Base-by-base conservation (phyloP, 2,888 invertebrate genomes). In the Erebia epiphron region DNA sequence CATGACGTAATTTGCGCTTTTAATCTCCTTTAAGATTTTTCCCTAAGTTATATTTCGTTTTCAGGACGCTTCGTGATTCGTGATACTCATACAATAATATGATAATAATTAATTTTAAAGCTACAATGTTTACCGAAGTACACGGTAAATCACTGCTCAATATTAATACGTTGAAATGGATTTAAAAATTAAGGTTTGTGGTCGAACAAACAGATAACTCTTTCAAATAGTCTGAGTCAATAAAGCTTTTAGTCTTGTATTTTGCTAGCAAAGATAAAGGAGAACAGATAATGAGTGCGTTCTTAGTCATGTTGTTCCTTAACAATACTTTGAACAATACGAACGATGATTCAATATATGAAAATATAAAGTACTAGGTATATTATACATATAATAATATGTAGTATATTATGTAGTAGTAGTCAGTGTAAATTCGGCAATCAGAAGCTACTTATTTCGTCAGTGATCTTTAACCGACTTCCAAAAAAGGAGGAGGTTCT, bases 161-260 rank as follows among this genome's bases (percentile, higher is more conserved):
- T 50, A 50, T 50, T 18, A 16, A 35, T 16, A 50, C 49, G 16
- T 50, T n/a, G 13, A 21, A 64, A 50, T 7, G 41, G 35, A 26
- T 58, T 67, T 46, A 21, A 66, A 64, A 21, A 21, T 41, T 16
- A 43, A 43, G 43, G 46, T 13, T 46, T 13, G 13, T 35, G 46
- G 54, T 26, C 50, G 26, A 56, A 52, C 18, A 61, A 67, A 70
- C 43, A 66, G 66, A 70, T 58, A 58, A 58, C 18, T 41, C 16
- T 21, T 13, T 60, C 61, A 65, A 70, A 66, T 16, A 70, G 43
- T 46, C 62, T 67, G 49, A 56, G 70, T 67, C 67, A 70, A 67
- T 63, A 66, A 35, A 49, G 43, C 35, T 66, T 56, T 65, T 50
- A 26, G 21, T 46, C 7, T 54, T 69, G 43, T 56, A 57, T 63